A percentile compares a stretch with the other conserved stretches of the same genome.
phyloP scores from a whole-genome alignment of 2,113 vertebrate genomes.

The Paratilapia polleni region DNA sequence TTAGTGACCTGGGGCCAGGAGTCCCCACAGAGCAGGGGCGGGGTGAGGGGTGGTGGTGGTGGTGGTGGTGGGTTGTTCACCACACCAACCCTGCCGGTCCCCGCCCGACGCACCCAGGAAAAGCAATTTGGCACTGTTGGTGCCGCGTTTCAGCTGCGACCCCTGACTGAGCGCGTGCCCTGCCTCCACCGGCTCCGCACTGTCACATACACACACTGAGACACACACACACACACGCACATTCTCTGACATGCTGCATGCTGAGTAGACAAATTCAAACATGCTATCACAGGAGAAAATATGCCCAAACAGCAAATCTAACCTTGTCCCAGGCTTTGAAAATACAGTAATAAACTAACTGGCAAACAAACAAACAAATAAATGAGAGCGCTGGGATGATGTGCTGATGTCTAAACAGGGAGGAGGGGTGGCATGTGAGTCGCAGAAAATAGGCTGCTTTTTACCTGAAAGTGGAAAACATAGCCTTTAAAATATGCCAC shows the following conservation, averaged over 20 bases:
- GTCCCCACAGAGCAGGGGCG: slow-evolving; percentile 7
- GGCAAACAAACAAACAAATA: slow-evolving; percentile 78
- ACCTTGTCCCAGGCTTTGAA: slow-evolving; percentile 66
- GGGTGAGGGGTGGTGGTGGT: not conserved
- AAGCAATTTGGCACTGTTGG: slow-evolving; percentile 78
- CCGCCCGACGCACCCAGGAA: slow-evolving; percentile 50
- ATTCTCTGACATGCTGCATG: slow-evolving; percentile 76
- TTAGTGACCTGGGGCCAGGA: slow-evolving; percentile 77
- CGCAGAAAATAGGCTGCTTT: slow-evolving; percentile 1
- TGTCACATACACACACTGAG: slow-evolving; percentile 58
- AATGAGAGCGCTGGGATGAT: slow-evolving; percentile 59
- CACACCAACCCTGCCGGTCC: not conserved
- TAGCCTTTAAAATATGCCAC: slow-evolving; percentile 9
- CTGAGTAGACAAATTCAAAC: slow-evolving; percentile 84
- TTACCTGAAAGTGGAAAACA: slow-evolving; percentile 21
- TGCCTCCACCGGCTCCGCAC: slow-evolving; percentile 61
- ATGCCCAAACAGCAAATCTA: slow-evolving; percentile 79
- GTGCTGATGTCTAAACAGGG: slow-evolving; percentile 49
- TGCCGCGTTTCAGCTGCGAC: slow-evolving; percentile 53
- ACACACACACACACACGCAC: slow-evolving; percentile 57
- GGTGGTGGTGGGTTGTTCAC: not conserved
- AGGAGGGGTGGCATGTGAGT: not conserved
- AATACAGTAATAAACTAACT: slow-evolving; percentile 74
- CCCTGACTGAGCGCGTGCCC: slow-evolving; percentile 58
- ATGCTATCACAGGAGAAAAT: slow-evolving; percentile 83